Evolutionary conservation across 2,888 invertebrate species (phyloP), one percentile per base, ranked within the genome.

Genomic region (Cataglyphis cursor): DNA sequence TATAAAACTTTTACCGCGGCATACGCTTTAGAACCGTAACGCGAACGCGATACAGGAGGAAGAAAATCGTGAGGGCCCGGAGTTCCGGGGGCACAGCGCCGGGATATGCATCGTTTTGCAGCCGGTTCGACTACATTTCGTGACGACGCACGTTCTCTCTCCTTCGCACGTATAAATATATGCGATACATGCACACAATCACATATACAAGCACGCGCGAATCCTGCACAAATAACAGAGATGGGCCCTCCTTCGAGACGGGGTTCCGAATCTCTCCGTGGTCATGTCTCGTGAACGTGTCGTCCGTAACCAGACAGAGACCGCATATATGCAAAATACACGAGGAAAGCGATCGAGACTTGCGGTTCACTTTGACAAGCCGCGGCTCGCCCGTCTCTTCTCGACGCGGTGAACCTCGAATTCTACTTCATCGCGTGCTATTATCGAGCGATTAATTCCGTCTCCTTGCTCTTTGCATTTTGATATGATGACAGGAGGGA

Each of bases 61-160:
- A 84, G 84, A 88, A 84, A 85, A 86, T 82, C 74, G 61, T 74
- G 72, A 38, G 89, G 38, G 5, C n/a, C 24, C 84, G 68, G 80
- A 88, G 89, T 87, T 86, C 84, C 87, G 85, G 85, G 84, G 84
- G 82, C 84, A 78, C 68, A 78, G 82, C 81, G 8, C 28, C 61
- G 54, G 64, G 59, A 72, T 76, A 66, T 76, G 84, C 86, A 83
- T 62, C 28, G 83, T 84, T 89, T 89, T 83, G 87, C 86, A 92
- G 92, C 92, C 91, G 92, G 92, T 92, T 90, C 91, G 89, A 92
- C 92, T 90, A 90, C 92, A 92, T 92, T 92, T 92, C 89, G 91
- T 88, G 91, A 87, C 87, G 83, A 68, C 83, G 87, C 87, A 65
- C 83, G 38, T 83, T 82, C 86, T 65, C 78, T 82, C 81, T 44